Conservation (phyloP, 2,888 invertebrate species). For the Drosophila fungiperda region DNA sequence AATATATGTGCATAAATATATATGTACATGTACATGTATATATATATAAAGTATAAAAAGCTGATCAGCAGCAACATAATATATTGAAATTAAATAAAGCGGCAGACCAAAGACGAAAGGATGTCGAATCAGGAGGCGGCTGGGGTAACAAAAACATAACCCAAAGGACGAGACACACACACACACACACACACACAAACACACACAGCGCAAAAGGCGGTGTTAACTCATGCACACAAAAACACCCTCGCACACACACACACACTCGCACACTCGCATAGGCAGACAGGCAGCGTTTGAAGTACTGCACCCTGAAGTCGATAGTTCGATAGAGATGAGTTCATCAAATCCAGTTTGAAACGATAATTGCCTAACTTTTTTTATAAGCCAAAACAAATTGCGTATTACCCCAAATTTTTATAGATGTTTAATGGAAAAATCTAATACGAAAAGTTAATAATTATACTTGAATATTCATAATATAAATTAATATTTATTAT, state of each 20-base stretch:
- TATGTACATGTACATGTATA: not conserved
- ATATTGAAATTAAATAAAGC: constrained; percentile 51
- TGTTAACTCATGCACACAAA: constrained; percentile 48
- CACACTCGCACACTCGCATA: constrained; percentile 3
- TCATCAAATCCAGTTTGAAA: not conserved
- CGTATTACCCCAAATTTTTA: not conserved
- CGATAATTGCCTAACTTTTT: not conserved
- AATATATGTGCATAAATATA: not conserved
- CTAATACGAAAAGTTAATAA: not conserved
- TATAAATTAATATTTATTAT: not conserved
- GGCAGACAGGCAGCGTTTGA: constrained; percentile 9
- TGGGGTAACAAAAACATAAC: constrained; percentile 20
- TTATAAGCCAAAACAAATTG: not conserved
- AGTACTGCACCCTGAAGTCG: constrained; percentile 9
- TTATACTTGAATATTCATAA: not conserved
- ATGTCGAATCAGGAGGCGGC: constrained; percentile 1
- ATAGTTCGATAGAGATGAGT: constrained; percentile 18
- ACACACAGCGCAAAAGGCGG: constrained; percentile 9
- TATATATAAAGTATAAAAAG: constrained; percentile 13
- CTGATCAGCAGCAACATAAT: constrained; percentile 25
- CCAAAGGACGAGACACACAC: constrained; percentile 24
- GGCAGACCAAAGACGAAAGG: constrained; percentile 5
- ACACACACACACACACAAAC: not conserved
- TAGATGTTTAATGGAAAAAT: not conserved
- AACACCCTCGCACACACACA: constrained; percentile 10